Percentiles rank a stretch among this genome's conserved stretches.
Evolutionary conservation across 1,140 invertebrate species (phyloP).

Genomic region (Scaptomyza hsui): DNA sequence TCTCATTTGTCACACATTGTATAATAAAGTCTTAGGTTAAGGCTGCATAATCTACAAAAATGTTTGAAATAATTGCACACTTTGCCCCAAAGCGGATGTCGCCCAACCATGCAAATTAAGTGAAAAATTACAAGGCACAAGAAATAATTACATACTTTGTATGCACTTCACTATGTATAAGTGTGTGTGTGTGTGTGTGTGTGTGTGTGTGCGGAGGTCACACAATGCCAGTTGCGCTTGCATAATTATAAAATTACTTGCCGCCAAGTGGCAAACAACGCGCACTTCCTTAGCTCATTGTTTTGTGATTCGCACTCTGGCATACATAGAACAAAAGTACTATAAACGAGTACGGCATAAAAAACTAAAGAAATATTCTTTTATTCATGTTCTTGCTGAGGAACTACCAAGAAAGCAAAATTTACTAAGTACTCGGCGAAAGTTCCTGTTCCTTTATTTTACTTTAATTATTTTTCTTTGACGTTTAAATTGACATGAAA

Average conservation of each 20-base stretch:
- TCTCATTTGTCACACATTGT: no score
- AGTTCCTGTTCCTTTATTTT: no score
- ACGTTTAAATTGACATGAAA: no score
- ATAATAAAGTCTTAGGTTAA: conserved; percentile 8
- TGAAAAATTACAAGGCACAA: conserved; percentile 76
- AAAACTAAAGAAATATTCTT: not conserved
- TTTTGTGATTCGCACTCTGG: conserved; percentile 42
- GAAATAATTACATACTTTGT: conserved; percentile 75
- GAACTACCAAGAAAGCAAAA: no score
- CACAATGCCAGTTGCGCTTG: conserved; percentile 73
- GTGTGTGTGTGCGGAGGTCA: conserved; percentile 46
- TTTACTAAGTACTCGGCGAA: no score
- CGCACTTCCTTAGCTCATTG: conserved; percentile 64
- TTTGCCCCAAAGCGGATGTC: conserved; percentile 59
- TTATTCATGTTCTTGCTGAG: not conserved
- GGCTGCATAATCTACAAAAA: conserved; percentile 35
- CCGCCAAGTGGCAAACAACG: conserved; percentile 66
- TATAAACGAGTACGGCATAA: not conserved
- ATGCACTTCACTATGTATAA: conserved; percentile 56
- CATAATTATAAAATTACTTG: conserved; percentile 81
- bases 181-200: conserved; percentile 4
- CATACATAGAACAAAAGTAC: not conserved
- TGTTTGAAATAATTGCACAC: conserved; percentile 63
- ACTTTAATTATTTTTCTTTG: no score
- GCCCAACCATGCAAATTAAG: conserved; percentile 73